Percentiles rank a stretch among this genome's conserved stretches.
phyloP scores from a whole-genome alignment of 2,797 vertebrate genomes.

The Mycteria americana region DNA sequence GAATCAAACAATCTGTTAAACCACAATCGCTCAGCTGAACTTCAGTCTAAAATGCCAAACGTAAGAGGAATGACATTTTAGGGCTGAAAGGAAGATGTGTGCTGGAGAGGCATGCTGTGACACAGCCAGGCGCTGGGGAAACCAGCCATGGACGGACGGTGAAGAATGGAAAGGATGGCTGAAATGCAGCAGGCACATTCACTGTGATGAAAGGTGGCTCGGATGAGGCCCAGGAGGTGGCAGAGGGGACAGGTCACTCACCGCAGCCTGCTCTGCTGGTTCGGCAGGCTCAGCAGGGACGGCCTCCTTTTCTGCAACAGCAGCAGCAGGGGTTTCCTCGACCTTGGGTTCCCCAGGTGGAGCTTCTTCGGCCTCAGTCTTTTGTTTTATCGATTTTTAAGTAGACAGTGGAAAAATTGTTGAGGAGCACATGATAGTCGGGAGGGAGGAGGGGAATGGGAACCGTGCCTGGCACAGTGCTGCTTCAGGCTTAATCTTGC shows the following conservation, averaged over 20 bases:
- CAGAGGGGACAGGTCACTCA: constrained; percentile 49
- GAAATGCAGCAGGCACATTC: background rate
- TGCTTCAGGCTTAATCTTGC: background rate
- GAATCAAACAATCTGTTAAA: background rate
- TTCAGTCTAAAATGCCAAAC: background rate
- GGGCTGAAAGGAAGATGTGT: background rate
- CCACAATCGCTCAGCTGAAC: background rate
- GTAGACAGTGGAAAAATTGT: constrained; percentile 50
- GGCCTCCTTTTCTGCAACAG: constrained; percentile 19
- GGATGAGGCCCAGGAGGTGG: background rate
- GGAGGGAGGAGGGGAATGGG: background rate
- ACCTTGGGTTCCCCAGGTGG: constrained; percentile 56
- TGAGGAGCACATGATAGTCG: background rate
- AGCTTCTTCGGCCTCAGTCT: constrained; percentile 74
- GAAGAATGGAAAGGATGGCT: background rate
- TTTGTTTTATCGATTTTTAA: constrained; percentile 37
- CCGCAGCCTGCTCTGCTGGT: constrained; percentile 66
- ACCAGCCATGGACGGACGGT: background rate
- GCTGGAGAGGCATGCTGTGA: background rate
- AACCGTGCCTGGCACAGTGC: background rate
- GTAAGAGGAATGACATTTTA: background rate
- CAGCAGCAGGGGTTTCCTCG: constrained; percentile 62
- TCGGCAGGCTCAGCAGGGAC: constrained; percentile 39
- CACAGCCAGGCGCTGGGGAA: fast-evolving
- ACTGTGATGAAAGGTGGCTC: background rate